A percentile compares a stretch with the other conserved stretches of the same genome.
phyloP scores from a whole-genome alignment of 2,797 vertebrate species.

The Hozukius guyotensis region DNA sequence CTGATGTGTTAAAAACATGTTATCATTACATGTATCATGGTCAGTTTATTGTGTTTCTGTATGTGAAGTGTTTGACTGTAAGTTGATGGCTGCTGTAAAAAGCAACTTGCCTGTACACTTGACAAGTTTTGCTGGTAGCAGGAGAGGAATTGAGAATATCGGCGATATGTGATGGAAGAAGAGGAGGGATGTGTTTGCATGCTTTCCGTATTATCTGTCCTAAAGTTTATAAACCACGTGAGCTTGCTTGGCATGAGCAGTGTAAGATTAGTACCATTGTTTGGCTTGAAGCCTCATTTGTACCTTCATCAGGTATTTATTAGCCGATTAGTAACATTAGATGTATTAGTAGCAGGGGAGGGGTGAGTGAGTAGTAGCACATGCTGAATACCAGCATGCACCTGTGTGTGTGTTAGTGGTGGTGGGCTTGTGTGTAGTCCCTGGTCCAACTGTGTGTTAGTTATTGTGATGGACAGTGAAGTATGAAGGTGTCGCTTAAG shows the following conservation, averaged over 20 bases:
- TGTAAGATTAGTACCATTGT: neutral
- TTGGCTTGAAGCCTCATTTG: neutral
- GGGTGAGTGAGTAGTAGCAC: neutral
- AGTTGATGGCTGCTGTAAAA: neutral
- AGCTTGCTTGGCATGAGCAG: neutral
- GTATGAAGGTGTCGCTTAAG: neutral
- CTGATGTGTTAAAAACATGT: neutral
- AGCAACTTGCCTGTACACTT: neutral
- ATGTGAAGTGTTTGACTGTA: neutral
- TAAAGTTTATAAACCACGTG: neutral
- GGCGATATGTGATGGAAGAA: neutral
- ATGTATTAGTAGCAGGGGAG: neutral
- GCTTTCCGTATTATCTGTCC: neutral
- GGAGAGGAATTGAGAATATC: neutral
- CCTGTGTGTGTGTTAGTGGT: neutral
- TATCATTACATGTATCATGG: neutral
- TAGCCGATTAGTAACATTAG: slow-evolving; percentile 20
- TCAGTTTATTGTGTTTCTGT: neutral
- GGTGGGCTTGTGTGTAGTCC: neutral
- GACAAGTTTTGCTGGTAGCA: slow-evolving; percentile 20
- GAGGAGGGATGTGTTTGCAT: slow-evolving; percentile 11
- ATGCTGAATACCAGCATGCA: slow-evolving; percentile 2
- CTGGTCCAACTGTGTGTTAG: neutral
- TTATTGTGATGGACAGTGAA: neutral
- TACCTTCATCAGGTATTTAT: slow-evolving; percentile 23